Conservation (phyloP, 2,888 invertebrate genomes). For the Leptinotarsa tumamoca region DNA sequence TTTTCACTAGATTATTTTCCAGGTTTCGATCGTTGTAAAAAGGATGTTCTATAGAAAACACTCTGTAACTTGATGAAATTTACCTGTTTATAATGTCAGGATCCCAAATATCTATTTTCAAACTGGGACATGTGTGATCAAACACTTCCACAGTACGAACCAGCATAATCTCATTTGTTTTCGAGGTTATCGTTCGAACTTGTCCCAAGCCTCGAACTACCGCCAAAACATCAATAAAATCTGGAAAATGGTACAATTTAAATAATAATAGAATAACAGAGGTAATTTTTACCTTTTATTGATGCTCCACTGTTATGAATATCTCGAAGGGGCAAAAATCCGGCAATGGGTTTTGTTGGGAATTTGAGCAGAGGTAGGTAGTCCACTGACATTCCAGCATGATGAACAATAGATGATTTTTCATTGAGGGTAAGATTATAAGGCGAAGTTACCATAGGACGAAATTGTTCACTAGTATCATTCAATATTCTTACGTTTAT, state of each 20-base stretch:
- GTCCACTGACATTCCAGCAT: conserved; percentile 69
- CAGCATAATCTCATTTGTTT: conserved; percentile 68
- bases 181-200: conserved; percentile 73
- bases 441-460: conserved; percentile 76
- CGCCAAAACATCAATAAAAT: conserved; percentile 77
- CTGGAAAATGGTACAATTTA: conserved; percentile 39
- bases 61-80: not conserved
- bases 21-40: no score
- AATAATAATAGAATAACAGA: not conserved
- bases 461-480: conserved; percentile 72
- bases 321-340: conserved; percentile 70
- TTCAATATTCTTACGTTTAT: conserved; percentile 69
- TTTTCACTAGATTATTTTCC: no score
- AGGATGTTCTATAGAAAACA: not conserved
- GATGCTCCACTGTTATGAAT: conserved; percentile 66
- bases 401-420: conserved; percentile 72
- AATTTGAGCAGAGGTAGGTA: conserved; percentile 71
- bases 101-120: conserved; percentile 76
- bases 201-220: conserved; percentile 74
- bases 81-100: conserved; percentile 76
- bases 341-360: conserved; percentile 75
- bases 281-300: conserved; percentile 50
- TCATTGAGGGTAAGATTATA: conserved; percentile 76
- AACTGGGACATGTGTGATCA: conserved; percentile 73
- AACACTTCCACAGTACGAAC: conserved; percentile 77